phyloP scores from a whole-genome alignment of 2,888 invertebrate genomes.

The Agrypnus murinus region DNA sequence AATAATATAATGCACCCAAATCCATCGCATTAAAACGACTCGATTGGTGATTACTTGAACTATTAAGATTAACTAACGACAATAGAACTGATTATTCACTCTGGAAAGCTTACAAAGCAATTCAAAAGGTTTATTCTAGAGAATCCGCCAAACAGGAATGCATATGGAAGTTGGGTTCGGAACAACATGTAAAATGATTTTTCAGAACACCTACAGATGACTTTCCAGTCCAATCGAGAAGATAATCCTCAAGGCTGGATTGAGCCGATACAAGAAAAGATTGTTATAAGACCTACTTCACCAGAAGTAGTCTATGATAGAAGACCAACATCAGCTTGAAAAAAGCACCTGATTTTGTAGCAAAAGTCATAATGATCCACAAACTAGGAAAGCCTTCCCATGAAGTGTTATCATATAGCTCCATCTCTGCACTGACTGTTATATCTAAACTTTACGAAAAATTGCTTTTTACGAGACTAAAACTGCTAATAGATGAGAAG shows the following conservation, averaged over 20 bases:
- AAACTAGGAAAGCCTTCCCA: conserved; percentile 29
- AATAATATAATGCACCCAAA: conserved; percentile 28
- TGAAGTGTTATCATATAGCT: conserved; percentile 50
- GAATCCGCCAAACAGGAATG: conserved; percentile 15
- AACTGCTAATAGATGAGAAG: conserved; percentile 1
- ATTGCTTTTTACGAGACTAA: conserved; percentile 29
- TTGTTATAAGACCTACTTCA: conserved; percentile 6
- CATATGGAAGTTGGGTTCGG: conserved; percentile 26
- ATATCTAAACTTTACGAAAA: conserved; percentile 21
- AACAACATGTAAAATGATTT: conserved; percentile 31
- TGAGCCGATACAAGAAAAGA: conserved; percentile 27
- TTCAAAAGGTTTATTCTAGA: conserved; percentile 19
- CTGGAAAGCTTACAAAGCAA: conserved; percentile 17
- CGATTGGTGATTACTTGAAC: conserved; percentile 33
- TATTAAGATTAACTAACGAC: conserved; percentile 24
- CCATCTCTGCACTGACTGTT: conserved; percentile 35
- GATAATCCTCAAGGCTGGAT: conserved; percentile 28
- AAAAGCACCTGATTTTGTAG: too few relatives aligned
- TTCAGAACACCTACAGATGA: too few relatives aligned
- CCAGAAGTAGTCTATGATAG: conserved; percentile 33
- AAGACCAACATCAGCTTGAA: conserved; percentile 21
- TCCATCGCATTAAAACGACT: conserved; percentile 28
- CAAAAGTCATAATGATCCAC: too few relatives aligned
- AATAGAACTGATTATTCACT: too few relatives aligned
- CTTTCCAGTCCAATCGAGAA: too few relatives aligned